Evolutionary conservation across 2,113 vertebrate genomes (phyloP), one percentile per base, ranked within the genome.

Genomic region (Eonycteris spelaea): DNA sequence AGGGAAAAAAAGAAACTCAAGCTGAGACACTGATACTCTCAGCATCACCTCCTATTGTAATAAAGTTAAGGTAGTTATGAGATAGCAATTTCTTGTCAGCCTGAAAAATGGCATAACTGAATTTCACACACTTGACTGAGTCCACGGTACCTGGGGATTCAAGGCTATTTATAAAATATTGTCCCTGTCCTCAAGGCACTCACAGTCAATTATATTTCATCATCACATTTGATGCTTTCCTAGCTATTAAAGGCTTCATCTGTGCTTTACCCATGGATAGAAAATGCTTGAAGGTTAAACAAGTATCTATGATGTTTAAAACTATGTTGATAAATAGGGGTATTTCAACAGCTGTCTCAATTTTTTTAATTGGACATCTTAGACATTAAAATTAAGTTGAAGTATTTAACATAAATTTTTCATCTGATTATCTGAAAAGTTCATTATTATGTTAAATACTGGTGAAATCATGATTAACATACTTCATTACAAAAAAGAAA

Each of bases 161-260:
- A 83, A 86, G 74, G 53, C 63, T 90, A 61, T 90, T 94, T 74
- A 82, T 88, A 91, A 93, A 93, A 53, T 35, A 38, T 2, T 38
- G 70, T 63, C n/a, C 90, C 95, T 91, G 90, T 97, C 85, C 86
- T 91, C 90, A 89, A 93, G 85, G 75, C 35, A 96, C 79, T 91
- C 84, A 83, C 8, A 83, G 45, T 93, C 92, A 94, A 95, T 92
- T 92, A 92, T 94, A 92, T 43, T 90, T 79, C 91, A 87, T 84
- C 90, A 95, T 87, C 89, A 84, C 24, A 91, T 73, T 53, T 87
- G 85, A 83, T 75, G 51, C 40, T 84, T 85, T 9, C 63, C 63
- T 45, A 51, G 55, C 40, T 79, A 68, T 63, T 90, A 33, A 80
- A 70, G 21, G 13, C n/a, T 86, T 70, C 35, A 40, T 90, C 80